These are phyloP conservation scores for Synergus laeviventris DNA, from an alignment of 2,888 invertebrate species.

Conservation along the genomic window DNA sequence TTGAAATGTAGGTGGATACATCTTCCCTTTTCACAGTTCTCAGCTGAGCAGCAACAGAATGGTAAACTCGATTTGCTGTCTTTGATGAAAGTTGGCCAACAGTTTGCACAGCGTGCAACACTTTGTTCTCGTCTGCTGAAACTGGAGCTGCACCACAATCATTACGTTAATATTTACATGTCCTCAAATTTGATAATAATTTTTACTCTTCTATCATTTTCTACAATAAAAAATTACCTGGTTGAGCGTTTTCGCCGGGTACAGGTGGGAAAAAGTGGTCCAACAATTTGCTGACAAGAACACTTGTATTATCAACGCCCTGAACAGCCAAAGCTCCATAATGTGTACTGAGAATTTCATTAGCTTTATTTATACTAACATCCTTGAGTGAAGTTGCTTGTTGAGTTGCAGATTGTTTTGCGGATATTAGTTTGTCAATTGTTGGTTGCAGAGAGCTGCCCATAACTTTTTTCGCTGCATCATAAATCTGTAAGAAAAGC, in stretches of 20 bases:
- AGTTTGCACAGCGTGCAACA: constrained; percentile 85
- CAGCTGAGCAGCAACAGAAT: constrained; percentile 82
- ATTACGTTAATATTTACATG: not conserved
- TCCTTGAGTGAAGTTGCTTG: constrained; percentile 83
- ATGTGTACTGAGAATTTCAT: constrained; percentile 83
- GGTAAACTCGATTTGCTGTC: constrained; percentile 84
- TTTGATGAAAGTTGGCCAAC: constrained; percentile 85
- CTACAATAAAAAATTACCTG: constrained; percentile 68
- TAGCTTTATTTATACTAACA: constrained; percentile 84
- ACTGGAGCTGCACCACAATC: constrained; percentile 79
- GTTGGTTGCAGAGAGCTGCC: constrained; percentile 71
- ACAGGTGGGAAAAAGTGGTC: constrained; percentile 85
- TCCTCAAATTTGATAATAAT: not conserved
- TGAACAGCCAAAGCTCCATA: constrained; percentile 84
- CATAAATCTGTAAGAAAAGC: constrained; percentile 66
- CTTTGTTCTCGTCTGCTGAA: constrained; percentile 81
- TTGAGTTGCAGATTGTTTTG: constrained; percentile 79
- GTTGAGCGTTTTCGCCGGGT: constrained; percentile 76
- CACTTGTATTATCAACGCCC: constrained; percentile 84
- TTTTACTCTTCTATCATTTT: not conserved
- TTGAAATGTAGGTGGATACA: constrained; percentile 68
- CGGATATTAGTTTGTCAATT: constrained; percentile 74
- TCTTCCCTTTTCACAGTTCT: constrained; percentile 76
- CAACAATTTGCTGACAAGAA: constrained; percentile 83
- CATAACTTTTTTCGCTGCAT: constrained; percentile 72